Evolutionary conservation across 2,888 invertebrate species (phyloP).

Genomic region (Ischnus inquisitorius): DNA sequence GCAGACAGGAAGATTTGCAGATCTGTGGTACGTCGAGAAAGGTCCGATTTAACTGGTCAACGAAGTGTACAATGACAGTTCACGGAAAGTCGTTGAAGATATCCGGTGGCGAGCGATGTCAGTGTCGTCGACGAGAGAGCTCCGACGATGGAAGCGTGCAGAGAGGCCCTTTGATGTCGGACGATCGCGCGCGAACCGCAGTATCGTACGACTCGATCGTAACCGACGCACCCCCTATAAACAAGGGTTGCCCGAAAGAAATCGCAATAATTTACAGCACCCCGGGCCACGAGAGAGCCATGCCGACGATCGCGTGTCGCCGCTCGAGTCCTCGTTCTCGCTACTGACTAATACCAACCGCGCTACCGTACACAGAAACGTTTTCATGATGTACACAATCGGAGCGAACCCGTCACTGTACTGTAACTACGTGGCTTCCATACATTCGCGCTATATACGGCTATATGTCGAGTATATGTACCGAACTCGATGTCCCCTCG

Average conservation of each 20-base stretch:
- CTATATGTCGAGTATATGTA: background rate
- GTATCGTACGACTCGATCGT: slow-evolving; percentile 81
- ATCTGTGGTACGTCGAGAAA: slow-evolving; percentile 22
- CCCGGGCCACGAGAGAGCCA: slow-evolving; percentile 74
- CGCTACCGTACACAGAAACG: slow-evolving; percentile 25
- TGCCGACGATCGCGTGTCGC: slow-evolving; percentile 83
- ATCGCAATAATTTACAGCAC: slow-evolving; percentile 83
- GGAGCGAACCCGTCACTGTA: slow-evolving; percentile 9
- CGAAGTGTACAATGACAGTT: slow-evolving; percentile 42
- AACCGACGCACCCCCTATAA: slow-evolving; percentile 82
- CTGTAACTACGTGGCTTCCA: slow-evolving; percentile 23
- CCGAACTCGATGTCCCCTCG: background rate
- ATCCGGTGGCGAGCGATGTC: slow-evolving; percentile 62
- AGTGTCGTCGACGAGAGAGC: slow-evolving; percentile 58
- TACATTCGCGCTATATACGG: background rate
- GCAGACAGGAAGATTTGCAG: slow-evolving; percentile 50
- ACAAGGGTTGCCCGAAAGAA: slow-evolving; percentile 84
- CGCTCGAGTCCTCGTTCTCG: slow-evolving; percentile 68
- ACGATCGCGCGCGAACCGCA: slow-evolving; percentile 66
- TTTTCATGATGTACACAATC: slow-evolving; percentile 45
- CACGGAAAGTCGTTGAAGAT: slow-evolving; percentile 63
- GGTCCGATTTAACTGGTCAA: slow-evolving; percentile 22
- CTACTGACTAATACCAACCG: slow-evolving; percentile 40
- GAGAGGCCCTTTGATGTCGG: slow-evolving; percentile 82
- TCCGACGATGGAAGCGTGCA: slow-evolving; percentile 50